Evolutionary conservation across 2,797 vertebrate genomes (phyloP).

Genomic region (Ptychadena robeensis): DNA sequence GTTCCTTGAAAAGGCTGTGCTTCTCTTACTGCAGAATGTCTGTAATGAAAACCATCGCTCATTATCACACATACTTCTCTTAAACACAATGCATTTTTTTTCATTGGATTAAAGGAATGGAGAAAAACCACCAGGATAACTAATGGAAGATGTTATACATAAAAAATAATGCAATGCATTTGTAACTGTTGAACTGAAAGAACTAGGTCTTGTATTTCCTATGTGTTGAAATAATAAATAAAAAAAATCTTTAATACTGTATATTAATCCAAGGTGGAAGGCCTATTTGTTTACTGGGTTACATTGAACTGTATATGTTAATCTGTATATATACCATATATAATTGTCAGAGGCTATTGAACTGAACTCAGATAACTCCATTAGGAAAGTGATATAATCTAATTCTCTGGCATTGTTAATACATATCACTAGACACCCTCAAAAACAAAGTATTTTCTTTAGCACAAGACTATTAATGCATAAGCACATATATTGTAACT

Average conservation of each 20-base stretch:
- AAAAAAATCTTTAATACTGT: background rate
- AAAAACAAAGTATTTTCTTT: too few species aligned
- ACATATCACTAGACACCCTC: too few species aligned
- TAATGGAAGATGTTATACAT: slow-evolving; percentile 53
- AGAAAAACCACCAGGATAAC: slow-evolving; percentile 46
- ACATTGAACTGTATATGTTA: background rate
- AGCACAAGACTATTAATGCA: too few species aligned
- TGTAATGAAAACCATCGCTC: slow-evolving; percentile 61
- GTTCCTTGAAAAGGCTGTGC: slow-evolving; percentile 55
- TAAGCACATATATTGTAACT: too few species aligned
- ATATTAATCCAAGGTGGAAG: background rate
- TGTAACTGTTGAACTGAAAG: slow-evolving; percentile 17
- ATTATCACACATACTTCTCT: slow-evolving; percentile 60
- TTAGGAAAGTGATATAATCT: background rate
- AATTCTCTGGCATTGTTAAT: background rate
- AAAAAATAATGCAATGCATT: slow-evolving; percentile 42
- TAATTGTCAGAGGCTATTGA: background rate
- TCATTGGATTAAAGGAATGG: slow-evolving; percentile 44
- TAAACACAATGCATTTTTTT: slow-evolving; percentile 52
- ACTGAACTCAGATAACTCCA: background rate
- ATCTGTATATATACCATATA: background rate
- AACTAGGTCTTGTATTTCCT: slow-evolving; percentile 20
- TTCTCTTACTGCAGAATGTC: slow-evolving; percentile 50
- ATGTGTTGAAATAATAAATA: slow-evolving; percentile 40
- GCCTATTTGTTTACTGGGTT: background rate